phyloP scores from a whole-genome alignment of 2,113 vertebrate genomes.

The Amazona guildingii region DNA sequence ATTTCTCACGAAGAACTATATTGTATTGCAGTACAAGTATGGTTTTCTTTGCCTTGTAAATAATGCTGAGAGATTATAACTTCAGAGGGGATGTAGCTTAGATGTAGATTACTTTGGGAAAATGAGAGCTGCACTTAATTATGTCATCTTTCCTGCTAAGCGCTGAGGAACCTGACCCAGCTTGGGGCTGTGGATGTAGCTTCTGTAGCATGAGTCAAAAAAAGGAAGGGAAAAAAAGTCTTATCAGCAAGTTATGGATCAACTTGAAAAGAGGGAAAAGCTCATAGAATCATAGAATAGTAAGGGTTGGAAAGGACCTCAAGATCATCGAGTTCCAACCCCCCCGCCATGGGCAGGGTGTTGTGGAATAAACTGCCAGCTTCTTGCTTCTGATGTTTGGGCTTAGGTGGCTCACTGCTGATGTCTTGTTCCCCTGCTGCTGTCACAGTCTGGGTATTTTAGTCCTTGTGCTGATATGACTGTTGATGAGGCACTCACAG shows the following conservation, averaged over 20 bases:
- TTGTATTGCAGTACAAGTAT: neutral
- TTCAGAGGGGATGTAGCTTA: neutral
- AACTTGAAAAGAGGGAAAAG: neutral
- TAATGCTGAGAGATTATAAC: neutral
- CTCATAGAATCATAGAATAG: no score
- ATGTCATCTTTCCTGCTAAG: neutral
- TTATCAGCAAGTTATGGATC: neutral
- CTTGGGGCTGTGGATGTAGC: neutral
- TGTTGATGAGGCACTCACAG: neutral
- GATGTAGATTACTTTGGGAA: neutral
- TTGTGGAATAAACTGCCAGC: neutral
- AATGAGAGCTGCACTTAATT: neutral
- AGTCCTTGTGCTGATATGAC: accelerated
- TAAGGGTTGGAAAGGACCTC: no score
- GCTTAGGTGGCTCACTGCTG: neutral
- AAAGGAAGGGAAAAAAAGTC: neutral
- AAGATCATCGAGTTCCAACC: no score
- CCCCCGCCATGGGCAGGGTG: no score
- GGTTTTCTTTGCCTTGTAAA: neutral
- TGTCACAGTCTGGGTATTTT: neutral
- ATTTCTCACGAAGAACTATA: neutral
- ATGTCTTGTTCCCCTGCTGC: neutral
- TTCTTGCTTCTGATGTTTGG: neutral
- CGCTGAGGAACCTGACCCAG: neutral
- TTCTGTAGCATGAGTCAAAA: neutral